A percentile compares a stretch with the other conserved stretches of the same genome.
These are phyloP conservation scores for Oxyruncus cristatus DNA, from an alignment of 2,113 vertebrate species.

Conservation along the genomic window DNA sequence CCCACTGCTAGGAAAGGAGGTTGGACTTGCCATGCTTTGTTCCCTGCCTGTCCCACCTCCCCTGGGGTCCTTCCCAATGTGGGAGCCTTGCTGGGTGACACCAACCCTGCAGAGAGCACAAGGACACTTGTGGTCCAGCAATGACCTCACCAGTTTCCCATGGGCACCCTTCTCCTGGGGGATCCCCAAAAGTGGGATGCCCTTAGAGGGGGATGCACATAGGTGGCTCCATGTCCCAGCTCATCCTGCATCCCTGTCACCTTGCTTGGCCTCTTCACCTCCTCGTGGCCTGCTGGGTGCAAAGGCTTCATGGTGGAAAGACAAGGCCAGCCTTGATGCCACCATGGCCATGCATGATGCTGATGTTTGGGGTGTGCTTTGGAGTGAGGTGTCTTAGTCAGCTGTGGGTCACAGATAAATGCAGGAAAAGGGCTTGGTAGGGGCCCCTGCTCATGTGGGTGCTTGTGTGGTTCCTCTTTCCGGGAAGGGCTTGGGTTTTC, in stretches of 20 bases:
- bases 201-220: fast-evolving
- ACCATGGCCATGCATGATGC: not conserved
- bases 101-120: not conserved
- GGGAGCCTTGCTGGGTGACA: not conserved
- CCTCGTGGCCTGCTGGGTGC: not conserved
- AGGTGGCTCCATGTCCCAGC: not conserved
- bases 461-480: not conserved
- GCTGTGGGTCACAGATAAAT: not conserved
- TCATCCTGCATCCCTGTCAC: not conserved
- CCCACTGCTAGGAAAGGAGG: not conserved
- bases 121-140: not conserved
- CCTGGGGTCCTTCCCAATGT: not conserved
- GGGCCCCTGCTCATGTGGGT: not conserved
- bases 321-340: not conserved
- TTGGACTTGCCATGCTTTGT: not conserved
- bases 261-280: not conserved
- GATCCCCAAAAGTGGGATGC: not conserved
- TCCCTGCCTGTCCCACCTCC: not conserved
- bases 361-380: not conserved
- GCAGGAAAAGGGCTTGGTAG: not conserved
- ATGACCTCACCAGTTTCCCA: not conserved
- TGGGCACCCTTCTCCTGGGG: not conserved
- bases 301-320: not conserved
- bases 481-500: not conserved
- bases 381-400: not conserved